These are phyloP conservation scores for Desoria tigrina DNA, from an alignment of 2,888 invertebrate species.

Conservation along the genomic window DNA sequence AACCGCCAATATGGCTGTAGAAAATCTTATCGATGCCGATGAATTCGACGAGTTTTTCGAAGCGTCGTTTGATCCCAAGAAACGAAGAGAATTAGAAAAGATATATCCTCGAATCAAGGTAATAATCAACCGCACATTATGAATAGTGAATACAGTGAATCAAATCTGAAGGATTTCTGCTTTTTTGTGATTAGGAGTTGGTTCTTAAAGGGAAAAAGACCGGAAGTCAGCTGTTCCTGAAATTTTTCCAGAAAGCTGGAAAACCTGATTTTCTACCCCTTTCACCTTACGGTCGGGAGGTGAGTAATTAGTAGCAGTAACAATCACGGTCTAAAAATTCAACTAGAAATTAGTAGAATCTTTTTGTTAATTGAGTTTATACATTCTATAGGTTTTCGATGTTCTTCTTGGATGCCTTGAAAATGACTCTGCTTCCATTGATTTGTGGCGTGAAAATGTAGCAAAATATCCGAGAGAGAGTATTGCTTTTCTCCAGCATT, in stretches of 20 bases:
- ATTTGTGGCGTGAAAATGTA: constrained; percentile 47
- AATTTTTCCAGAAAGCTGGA: constrained; percentile 48
- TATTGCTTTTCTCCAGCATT: constrained; percentile 43
- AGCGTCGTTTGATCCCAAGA: constrained; percentile 51
- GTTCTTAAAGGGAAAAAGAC: constrained; percentile 25
- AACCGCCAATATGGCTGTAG: constrained; percentile 50
- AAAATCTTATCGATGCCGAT: constrained; percentile 47
- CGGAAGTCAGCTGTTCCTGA: constrained; percentile 46
- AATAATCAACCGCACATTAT: neutral
- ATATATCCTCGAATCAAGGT: constrained; percentile 53
- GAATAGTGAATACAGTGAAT: neutral
- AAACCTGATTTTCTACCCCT: constrained; percentile 44
- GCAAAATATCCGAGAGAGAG: constrained; percentile 47
- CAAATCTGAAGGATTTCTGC: too few relatives aligned
- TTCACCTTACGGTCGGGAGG: constrained; percentile 49
- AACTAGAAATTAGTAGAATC: neutral
- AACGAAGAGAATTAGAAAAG: constrained; percentile 49
- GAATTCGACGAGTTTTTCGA: constrained; percentile 53
- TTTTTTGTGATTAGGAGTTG: constrained; percentile 15
- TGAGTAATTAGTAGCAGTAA: constrained; percentile 24
- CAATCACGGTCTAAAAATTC: neutral
- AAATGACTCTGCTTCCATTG: constrained; percentile 41
- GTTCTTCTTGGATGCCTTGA: constrained; percentile 48
- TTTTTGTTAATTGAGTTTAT: neutral
- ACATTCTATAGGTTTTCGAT: constrained; percentile 39